Conservation (phyloP, 2,113 vertebrate genomes). For the Phaethornis superciliosus region DNA sequence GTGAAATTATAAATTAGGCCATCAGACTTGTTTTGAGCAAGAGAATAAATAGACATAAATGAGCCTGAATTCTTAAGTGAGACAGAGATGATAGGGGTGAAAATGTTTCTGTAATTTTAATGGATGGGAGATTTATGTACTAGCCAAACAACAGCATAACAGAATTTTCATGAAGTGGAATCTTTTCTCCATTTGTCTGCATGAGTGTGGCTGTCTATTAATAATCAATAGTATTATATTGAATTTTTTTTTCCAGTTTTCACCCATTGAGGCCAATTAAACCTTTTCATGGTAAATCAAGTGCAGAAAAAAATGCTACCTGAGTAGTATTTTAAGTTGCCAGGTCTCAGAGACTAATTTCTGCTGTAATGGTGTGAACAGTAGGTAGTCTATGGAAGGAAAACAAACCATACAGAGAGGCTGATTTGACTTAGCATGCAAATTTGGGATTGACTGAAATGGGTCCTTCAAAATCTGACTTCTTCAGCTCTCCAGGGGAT, state of each 20-base stretch:
- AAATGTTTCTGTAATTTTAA: slow-evolving; percentile 58
- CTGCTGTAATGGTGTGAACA: background rate
- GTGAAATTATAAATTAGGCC: slow-evolving; percentile 19
- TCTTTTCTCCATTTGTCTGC: slow-evolving; percentile 4
- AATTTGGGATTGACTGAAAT: background rate
- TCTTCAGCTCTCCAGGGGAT: background rate
- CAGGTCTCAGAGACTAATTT: background rate
- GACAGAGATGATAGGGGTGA: background rate
- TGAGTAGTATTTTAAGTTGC: background rate
- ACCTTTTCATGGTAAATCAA: background rate
- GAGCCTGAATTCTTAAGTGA: slow-evolving; percentile 19
- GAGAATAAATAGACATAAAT: slow-evolving; percentile 24
- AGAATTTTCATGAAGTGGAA: slow-evolving; percentile 38
- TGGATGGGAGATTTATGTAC: slow-evolving; percentile 25
- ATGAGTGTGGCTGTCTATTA: background rate
- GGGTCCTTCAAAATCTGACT: background rate
- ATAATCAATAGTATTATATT: slow-evolving; percentile 24
- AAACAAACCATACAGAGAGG: background rate
- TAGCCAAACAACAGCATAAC: slow-evolving; percentile 7
- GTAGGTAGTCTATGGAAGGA: background rate
- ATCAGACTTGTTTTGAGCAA: background rate
- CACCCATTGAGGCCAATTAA: background rate
- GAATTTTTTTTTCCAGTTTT: slow-evolving; percentile 1
- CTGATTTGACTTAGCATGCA: background rate
- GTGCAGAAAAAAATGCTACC: background rate